Percentiles rank a stretch among this genome's conserved stretches.
Evolutionary conservation across 2,797 vertebrate genomes (phyloP).

Genomic region (Selene dorsalis): DNA sequence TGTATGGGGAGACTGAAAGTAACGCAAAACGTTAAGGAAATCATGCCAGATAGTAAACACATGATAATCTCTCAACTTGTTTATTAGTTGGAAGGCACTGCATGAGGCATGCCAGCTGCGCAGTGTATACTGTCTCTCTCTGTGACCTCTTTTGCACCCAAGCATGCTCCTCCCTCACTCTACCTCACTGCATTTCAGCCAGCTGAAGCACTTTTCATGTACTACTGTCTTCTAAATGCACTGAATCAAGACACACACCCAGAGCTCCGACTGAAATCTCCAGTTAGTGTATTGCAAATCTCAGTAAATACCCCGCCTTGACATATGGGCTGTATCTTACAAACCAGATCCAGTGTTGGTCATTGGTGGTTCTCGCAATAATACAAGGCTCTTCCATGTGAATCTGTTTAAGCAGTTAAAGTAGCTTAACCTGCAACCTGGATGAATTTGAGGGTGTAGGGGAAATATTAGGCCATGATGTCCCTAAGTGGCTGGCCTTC

Average conservation of each 20-base stretch:
- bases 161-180: slow-evolving; percentile 13
- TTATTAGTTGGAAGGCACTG: slow-evolving; percentile 76
- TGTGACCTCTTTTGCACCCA: slow-evolving; percentile 40
- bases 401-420: slow-evolving; percentile 48
- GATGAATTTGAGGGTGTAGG: not conserved
- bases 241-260: slow-evolving; percentile 4
- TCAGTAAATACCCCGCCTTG: not conserved
- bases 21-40: slow-evolving; percentile 40
- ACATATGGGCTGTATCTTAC: not conserved
- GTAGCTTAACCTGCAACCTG: not conserved
- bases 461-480: slow-evolving; percentile 29
- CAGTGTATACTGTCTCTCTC: slow-evolving; percentile 21
- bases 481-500: slow-evolving; percentile 29
- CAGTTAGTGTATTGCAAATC: slow-evolving; percentile 3
- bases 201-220: slow-evolving; percentile 24
- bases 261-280: not conserved
- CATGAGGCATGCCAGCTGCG: slow-evolving; percentile 46
- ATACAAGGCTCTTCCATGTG: slow-evolving; percentile 29
- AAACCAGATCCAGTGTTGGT: slow-evolving; percentile 19
- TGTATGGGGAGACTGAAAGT: slow-evolving; percentile 16
- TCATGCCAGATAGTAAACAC: slow-evolving; percentile 84
- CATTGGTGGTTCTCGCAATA: slow-evolving; percentile 17
- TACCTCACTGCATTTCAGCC: slow-evolving; percentile 19
- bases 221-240: not conserved
- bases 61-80: slow-evolving; percentile 79